Percentiles rank a stretch among this genome's conserved stretches.
Conservation (phyloP, 2,113 vertebrate species). For the Charina bottae region DNA sequence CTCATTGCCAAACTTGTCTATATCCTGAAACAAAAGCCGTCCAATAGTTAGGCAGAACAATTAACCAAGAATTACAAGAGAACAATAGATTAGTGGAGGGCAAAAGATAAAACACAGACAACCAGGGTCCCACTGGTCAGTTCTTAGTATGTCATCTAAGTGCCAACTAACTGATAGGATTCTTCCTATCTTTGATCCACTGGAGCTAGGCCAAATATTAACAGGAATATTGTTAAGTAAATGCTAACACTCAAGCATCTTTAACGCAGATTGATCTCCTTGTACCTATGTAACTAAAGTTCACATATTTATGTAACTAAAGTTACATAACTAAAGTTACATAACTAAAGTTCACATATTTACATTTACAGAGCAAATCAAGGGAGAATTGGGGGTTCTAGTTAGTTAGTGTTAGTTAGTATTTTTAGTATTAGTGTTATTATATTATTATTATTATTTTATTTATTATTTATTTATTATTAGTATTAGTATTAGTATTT, state of each 20-base stretch:
- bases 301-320: background rate
- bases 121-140: background rate
- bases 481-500: no score
- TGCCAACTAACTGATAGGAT: background rate
- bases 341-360: background rate
- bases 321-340: background rate
- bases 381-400: background rate
- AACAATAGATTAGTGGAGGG: background rate
- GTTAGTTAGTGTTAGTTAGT: background rate
- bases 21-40: conserved; percentile 80
- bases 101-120: background rate
- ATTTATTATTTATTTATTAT: no score
- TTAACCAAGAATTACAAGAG: background rate
- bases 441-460: no score
- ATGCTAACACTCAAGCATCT: background rate
- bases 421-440: no score
- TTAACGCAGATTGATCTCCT: background rate
- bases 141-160: background rate
- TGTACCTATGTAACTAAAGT: background rate
- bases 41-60: background rate
- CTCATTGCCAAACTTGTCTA: conserved; percentile 98
- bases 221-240: no score
- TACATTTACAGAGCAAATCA: background rate
- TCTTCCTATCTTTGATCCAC: background rate
- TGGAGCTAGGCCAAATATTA: no score